Evolutionary conservation across 2,797 vertebrate genomes (phyloP).

Genomic region (Chaetodon trifasciatus): DNA sequence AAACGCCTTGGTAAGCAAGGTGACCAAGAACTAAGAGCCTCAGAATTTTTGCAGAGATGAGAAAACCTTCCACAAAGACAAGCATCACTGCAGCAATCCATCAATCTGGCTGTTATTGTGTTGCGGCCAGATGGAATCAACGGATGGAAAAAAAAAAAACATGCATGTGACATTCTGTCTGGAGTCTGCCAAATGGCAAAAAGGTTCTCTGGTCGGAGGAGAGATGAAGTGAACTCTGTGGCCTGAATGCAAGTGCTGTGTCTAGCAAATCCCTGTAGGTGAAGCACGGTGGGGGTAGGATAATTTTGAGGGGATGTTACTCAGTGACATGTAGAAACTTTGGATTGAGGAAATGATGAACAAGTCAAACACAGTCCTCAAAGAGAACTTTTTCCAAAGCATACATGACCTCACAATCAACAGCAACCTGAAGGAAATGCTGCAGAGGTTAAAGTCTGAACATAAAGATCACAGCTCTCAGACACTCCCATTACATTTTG

Average conservation of each 20-base stretch:
- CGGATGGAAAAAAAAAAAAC: not conserved
- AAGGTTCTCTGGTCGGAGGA: conserved; percentile 16
- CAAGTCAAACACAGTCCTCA: not conserved
- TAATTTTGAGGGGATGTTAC: not conserved
- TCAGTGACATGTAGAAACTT: not conserved
- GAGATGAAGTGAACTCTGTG: conserved; percentile 5
- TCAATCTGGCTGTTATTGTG: conserved; percentile 55
- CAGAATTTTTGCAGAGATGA: conserved; percentile 38
- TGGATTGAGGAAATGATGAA: conserved; percentile 6
- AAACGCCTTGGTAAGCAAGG: conserved; percentile 26
- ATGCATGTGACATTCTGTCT: conserved; percentile 34
- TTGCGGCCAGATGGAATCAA: conserved; percentile 33
- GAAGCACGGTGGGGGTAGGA: not conserved
- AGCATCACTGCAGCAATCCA: conserved; percentile 50
- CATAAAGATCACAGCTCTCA: conserved; percentile 13
- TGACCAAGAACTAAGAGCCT: conserved; percentile 42
- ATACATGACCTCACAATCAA: conserved; percentile 11
- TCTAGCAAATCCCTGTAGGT: conserved; percentile 6
- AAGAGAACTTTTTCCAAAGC: conserved; percentile 12
- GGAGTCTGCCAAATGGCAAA: conserved; percentile 28
- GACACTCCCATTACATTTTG: not conserved
- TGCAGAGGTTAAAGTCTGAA: conserved; percentile 5
- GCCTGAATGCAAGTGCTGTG: not conserved
- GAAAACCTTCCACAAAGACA: conserved; percentile 47
- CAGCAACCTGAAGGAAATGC: conserved; percentile 10